Percentiles rank a stretch among this genome's conserved stretches.
These are phyloP conservation scores for Callipepla squamata DNA, from an alignment of 2,113 vertebrate genomes.

Conservation along the genomic window DNA sequence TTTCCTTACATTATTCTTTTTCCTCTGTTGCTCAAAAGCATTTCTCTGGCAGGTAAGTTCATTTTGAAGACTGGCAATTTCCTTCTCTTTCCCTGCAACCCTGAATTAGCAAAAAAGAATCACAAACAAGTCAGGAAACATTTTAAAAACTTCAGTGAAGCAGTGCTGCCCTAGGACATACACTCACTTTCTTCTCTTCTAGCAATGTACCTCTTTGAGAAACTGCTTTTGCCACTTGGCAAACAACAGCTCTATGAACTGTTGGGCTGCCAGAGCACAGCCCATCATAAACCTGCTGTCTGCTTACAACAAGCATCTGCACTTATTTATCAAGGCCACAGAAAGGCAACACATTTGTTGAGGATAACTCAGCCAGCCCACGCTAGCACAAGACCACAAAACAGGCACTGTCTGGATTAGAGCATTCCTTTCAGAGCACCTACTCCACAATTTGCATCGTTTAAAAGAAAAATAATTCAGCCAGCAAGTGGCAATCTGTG, in stretches of 20 bases:
- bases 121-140: not conserved
- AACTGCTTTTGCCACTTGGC: conserved; percentile 28
- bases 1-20: conserved; percentile 95
- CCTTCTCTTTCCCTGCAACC: conserved; percentile 86
- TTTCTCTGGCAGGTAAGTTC: conserved; percentile 86
- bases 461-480: conserved; percentile 23
- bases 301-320: conserved; percentile 40
- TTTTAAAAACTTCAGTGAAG: not conserved
- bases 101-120: conserved; percentile 73
- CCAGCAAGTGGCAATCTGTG: not conserved
- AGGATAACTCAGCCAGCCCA: conserved; percentile 31
- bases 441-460: not conserved
- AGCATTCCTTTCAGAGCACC: not conserved
- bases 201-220: not conserved
- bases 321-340: conserved; percentile 9
- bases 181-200: not conserved
- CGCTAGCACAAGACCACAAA: not conserved
- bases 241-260: conserved; percentile 7
- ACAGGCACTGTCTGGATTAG: not conserved
- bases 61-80: conserved; percentile 79
- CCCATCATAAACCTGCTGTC: conserved; percentile 44
- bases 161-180: not conserved
- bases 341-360: not conserved
- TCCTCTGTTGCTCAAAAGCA: conserved; percentile 91
- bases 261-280: not conserved